Percentiles rank a stretch among this genome's conserved stretches.
These are phyloP conservation scores for Moxostoma hubbsi DNA, from an alignment of 2,797 vertebrate species.

Conservation along the genomic window DNA sequence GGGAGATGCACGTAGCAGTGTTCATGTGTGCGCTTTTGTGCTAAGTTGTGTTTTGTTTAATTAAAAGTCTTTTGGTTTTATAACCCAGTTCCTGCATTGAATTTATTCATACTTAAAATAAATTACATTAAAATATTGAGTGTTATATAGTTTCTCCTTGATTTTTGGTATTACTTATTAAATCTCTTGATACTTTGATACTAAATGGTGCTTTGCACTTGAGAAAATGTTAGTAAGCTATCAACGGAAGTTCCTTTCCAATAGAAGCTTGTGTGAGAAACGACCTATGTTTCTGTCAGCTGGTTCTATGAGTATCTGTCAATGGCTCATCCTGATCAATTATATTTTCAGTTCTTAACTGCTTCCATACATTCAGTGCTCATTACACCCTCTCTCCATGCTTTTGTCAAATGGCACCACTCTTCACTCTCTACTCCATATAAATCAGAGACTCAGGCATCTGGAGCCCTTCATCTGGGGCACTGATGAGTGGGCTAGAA, in stretches of 20 bases:
- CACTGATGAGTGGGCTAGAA: constrained; percentile 37
- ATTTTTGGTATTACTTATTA: neutral
- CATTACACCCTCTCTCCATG: constrained; percentile 62
- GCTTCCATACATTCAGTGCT: constrained; percentile 67
- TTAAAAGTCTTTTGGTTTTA: too few species aligned
- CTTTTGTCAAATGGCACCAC: constrained; percentile 49
- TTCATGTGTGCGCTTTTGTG: too few species aligned
- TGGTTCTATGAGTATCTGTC: constrained; percentile 60
- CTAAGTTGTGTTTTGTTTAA: too few species aligned
- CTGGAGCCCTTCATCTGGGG: constrained; percentile 36
- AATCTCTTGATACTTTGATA: neutral
- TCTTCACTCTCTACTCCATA: constrained; percentile 37
- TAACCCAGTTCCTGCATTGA: too few species aligned
- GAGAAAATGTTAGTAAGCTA: constrained; percentile 48
- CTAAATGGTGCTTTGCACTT: constrained; percentile 46
- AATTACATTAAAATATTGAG: constrained; percentile 33
- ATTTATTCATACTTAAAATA: too few species aligned
- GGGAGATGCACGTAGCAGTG: too few species aligned
- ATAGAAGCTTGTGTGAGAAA: constrained; percentile 46
- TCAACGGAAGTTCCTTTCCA: constrained; percentile 45
- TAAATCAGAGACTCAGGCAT: constrained; percentile 54
- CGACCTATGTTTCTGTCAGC: constrained; percentile 56
- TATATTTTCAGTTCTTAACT: constrained; percentile 73
- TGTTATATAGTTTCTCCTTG: neutral
- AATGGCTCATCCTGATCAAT: constrained; percentile 73